These are phyloP conservation scores for Hirundichthys speculiger DNA, from an alignment of 2,113 vertebrate genomes.

Conservation along the genomic window DNA sequence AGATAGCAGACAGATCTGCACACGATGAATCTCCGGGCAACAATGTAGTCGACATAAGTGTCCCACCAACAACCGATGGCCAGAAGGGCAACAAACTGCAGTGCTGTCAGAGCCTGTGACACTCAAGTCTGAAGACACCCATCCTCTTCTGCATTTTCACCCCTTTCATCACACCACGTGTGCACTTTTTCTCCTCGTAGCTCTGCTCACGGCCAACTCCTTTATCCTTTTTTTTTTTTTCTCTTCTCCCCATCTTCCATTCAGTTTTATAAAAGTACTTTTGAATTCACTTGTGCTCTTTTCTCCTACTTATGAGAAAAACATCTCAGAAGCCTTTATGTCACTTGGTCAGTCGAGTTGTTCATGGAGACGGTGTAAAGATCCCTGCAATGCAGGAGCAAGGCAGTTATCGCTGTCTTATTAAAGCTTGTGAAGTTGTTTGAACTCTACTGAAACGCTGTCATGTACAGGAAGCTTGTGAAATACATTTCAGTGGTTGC, in stretches of 20 bases:
- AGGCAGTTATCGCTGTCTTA: constrained; percentile 20
- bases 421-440: constrained; percentile 40
- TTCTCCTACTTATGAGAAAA: constrained; percentile 60
- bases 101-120: constrained; percentile 98
- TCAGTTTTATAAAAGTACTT: constrained; percentile 58
- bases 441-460: constrained; percentile 35
- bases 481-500: constrained; percentile 56
- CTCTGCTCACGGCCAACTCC: constrained; percentile 65
- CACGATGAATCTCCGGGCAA: constrained; percentile 97
- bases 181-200: constrained; percentile 69
- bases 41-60: constrained; percentile 97
- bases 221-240: constrained; percentile 52
- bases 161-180: constrained; percentile 42
- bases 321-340: constrained; percentile 57
- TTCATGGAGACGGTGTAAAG: constrained; percentile 50
- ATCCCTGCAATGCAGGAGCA: constrained; percentile 50
- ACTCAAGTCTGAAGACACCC: constrained; percentile 42
- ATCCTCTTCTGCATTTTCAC: constrained; percentile 42
- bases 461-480: constrained; percentile 11
- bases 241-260: constrained; percentile 50
- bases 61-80: constrained; percentile 94
- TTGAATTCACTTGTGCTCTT: constrained; percentile 64
- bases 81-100: constrained; percentile 95
- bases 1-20: constrained; percentile 92
- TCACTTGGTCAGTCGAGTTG: constrained; percentile 37